phyloP scores from a whole-genome alignment of 2,797 vertebrate species.

The Numenius phaeopus region DNA sequence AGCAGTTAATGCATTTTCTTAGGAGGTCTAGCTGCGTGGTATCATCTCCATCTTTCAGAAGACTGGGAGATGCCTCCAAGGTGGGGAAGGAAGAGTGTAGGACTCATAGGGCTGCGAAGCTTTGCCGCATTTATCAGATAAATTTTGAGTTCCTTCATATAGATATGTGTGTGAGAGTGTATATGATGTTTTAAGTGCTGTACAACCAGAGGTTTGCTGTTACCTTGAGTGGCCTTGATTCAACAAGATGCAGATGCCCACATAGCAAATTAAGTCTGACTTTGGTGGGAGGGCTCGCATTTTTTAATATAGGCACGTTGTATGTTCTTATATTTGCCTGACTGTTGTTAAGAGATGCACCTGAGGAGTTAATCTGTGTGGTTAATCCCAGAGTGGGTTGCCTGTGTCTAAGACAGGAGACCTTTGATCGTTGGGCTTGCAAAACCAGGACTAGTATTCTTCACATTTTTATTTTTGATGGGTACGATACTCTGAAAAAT shows the following conservation, averaged over 20 bases:
- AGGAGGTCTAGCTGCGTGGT: neutral
- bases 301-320: neutral
- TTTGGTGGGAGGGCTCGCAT: neutral
- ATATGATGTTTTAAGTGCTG: neutral
- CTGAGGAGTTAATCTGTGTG: neutral
- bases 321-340: neutral
- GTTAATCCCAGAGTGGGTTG: neutral
- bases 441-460: neutral
- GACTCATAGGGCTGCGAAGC: neutral
- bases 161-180: neutral
- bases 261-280: neutral
- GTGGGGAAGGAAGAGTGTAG: neutral
- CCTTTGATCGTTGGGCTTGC: neutral
- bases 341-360: neutral
- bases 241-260: neutral
- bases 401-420: neutral
- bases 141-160: neutral
- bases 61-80: neutral
- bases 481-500: neutral
- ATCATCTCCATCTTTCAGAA: neutral
- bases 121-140: neutral
- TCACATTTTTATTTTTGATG: neutral
- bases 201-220: neutral
- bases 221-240: neutral
- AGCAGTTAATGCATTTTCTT: neutral